These are phyloP conservation scores for Eubucco bourcierii DNA, from an alignment of 2,113 vertebrate species.

Conservation along the genomic window DNA sequence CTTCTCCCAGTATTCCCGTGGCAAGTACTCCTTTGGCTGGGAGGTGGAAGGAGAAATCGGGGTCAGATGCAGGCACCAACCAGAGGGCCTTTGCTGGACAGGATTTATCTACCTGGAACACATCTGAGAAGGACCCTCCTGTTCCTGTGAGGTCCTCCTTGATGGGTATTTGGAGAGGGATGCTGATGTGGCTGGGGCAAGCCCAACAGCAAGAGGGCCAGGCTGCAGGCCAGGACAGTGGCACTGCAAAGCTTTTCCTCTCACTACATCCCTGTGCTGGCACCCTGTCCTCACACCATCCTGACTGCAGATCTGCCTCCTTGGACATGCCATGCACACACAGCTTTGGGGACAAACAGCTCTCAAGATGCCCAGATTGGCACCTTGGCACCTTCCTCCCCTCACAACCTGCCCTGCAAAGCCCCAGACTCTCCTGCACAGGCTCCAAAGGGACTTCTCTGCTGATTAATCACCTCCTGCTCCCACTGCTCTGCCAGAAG, in stretches of 20 bases:
- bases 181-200: neutral
- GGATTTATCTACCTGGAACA: too few species aligned
- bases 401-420: neutral
- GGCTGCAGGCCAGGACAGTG: neutral
- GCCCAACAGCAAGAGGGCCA: neutral
- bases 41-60: neutral
- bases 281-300: too few species aligned
- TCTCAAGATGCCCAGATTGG: neutral
- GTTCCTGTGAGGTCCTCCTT: neutral
- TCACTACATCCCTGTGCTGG: neutral
- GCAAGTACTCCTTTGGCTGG: conserved; percentile 76
- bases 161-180: neutral
- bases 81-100: neutral
- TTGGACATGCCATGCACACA: accelerated
- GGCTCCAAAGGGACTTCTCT: neutral
- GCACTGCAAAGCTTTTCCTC: neutral
- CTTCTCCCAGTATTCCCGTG: conserved; percentile 84
- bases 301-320: neutral
- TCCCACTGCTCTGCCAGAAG: neutral
- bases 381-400: neutral
- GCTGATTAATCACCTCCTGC: too few species aligned
- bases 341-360: neutral
- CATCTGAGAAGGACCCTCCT: neutral
- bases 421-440: too few species aligned
- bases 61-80: neutral